Conservation (phyloP, 2,888 invertebrate species). For the Apamea monoglypha region DNA sequence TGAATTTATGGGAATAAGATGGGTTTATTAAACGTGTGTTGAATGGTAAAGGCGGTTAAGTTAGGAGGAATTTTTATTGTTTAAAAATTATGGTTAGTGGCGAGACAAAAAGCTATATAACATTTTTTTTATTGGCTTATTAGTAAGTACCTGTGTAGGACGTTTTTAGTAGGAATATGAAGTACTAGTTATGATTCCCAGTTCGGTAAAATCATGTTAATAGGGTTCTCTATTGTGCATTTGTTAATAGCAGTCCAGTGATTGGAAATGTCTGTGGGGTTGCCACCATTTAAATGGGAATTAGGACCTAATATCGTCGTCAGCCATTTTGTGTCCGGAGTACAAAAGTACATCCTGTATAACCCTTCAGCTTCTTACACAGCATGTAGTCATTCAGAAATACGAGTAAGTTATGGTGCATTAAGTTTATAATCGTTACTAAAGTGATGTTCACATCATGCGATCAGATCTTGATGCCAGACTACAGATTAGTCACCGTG, state of each 20-base stretch:
- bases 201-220: not conserved
- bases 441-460: slow-evolving; percentile 31
- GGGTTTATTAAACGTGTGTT: slow-evolving; percentile 6
- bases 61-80: slow-evolving; percentile 6
- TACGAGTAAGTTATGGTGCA: slow-evolving; percentile 16
- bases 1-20: slow-evolving; percentile 21
- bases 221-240: too few relatives aligned
- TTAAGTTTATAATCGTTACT: slow-evolving; percentile 31
- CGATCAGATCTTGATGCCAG: slow-evolving; percentile 47
- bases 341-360: not conserved
- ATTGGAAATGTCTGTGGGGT: not conserved
- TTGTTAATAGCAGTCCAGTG: too few relatives aligned
- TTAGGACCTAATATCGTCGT: too few relatives aligned
- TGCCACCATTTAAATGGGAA: not conserved
- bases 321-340: not conserved
- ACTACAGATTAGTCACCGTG: slow-evolving; percentile 51
- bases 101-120: not conserved
- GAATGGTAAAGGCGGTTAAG: not conserved
- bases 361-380: not conserved
- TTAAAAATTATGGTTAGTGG: not conserved
- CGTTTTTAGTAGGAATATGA: not conserved
- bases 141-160: slow-evolving; percentile 1
- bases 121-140: slow-evolving; percentile 5
- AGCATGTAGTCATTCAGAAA: not conserved
- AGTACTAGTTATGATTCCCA: not conserved